phyloP scores from a whole-genome alignment of 2,888 invertebrate genomes.

The Pachycephus smyrnensis region DNA sequence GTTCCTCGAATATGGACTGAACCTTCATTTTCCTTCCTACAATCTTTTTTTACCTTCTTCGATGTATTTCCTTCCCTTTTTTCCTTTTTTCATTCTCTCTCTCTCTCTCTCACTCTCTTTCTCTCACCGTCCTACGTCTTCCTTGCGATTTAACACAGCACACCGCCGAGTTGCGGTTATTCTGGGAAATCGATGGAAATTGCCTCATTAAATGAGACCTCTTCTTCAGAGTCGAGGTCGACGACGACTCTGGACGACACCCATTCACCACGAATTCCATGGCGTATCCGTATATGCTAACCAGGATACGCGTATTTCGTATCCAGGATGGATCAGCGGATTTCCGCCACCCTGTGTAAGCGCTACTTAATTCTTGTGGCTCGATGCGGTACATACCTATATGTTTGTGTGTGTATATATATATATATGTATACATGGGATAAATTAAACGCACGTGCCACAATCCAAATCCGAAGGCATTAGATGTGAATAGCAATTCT shows the following conservation, averaged over 20 bases:
- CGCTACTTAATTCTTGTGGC: not conserved
- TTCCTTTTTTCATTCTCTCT: not conserved
- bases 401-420: not conserved
- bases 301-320: not conserved
- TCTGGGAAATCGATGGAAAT: conserved; percentile 44
- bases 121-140: not conserved
- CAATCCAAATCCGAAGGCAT: not conserved
- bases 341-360: not conserved
- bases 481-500: not conserved
- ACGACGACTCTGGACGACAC: not conserved
- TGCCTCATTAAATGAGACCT: conserved; percentile 38
- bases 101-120: not conserved
- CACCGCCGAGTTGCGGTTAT: conserved; percentile 30
- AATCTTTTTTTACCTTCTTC: not conserved
- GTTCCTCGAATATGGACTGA: not conserved
- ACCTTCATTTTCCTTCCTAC: not conserved
- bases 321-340: not conserved
- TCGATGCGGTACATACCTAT: not conserved
- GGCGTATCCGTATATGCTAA: not conserved
- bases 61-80: not conserved
- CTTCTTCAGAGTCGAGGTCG: not conserved
- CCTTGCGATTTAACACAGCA: not conserved
- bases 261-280: not conserved
- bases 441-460: not conserved
- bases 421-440: not conserved